These are phyloP conservation scores for Malaclemys terrapin DNA, from an alignment of 2,113 vertebrate genomes.

Conservation along the genomic window DNA sequence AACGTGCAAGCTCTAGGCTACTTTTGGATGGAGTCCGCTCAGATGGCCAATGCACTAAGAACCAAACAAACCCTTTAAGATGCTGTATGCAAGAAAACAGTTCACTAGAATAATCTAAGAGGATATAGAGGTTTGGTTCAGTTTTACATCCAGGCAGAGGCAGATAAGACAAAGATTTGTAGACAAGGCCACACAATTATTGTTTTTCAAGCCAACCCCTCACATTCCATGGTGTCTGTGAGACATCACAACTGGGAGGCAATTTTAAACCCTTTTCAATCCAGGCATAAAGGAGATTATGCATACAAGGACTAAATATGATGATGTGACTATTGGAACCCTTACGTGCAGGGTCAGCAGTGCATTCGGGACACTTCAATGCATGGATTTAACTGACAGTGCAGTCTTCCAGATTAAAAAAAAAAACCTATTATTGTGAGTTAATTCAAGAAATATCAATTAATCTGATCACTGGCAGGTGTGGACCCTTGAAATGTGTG, in stretches of 20 bases:
- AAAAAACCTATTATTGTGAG: background rate
- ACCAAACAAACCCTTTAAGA: background rate
- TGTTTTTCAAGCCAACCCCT: background rate
- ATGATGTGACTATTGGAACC: conserved; percentile 15
- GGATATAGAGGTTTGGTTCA: background rate
- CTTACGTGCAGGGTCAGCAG: conserved; percentile 31
- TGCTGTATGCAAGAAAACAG: background rate
- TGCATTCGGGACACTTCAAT: conserved; percentile 16
- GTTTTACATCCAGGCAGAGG: background rate
- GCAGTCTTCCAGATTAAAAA: conserved; percentile 43
- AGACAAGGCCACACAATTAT: background rate
- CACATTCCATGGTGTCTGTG: background rate
- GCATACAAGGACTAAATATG: background rate
- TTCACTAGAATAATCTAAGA: background rate
- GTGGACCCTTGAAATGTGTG: background rate
- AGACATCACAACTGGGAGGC: background rate
- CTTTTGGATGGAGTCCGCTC: background rate
- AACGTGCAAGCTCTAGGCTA: background rate
- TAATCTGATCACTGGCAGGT: conserved; percentile 45
- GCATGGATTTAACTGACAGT: conserved; percentile 39
- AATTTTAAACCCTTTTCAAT: background rate
- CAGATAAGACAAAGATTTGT: background rate
- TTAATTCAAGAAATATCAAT: conserved; percentile 64
- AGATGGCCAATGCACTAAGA: background rate
- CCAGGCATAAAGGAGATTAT: background rate